phyloP scores from a whole-genome alignment of 2,888 invertebrate species.

The Rotaria macrura region DNA sequence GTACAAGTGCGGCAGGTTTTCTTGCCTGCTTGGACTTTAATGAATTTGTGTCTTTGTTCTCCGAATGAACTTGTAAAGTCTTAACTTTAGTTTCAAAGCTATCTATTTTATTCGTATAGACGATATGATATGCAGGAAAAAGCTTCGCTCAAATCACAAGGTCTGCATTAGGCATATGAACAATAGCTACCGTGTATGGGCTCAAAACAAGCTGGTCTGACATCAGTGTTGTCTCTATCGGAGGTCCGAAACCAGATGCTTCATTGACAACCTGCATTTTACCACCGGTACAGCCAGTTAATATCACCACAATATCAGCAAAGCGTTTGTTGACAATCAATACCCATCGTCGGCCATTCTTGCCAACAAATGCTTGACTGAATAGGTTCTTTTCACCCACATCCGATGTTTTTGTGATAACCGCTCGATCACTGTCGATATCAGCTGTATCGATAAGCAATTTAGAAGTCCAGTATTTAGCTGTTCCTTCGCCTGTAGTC shows the following conservation, averaged over 20 bases:
- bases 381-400: not conserved
- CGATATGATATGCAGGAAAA: too few relatives aligned
- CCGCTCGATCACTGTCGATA: not conserved
- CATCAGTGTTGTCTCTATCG: not conserved
- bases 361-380: not conserved
- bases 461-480: not conserved
- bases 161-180: not conserved
- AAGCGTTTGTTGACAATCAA: not conserved
- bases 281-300: not conserved
- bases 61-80: too few relatives aligned
- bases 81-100: too few relatives aligned
- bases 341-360: not conserved
- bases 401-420: not conserved
- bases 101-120: too few relatives aligned
- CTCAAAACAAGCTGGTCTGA: not conserved
- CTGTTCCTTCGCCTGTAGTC: slow-evolving; percentile 5
- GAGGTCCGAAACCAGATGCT: not conserved
- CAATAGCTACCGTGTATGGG: not conserved
- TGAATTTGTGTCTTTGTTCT: too few relatives aligned
- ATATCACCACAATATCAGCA: not conserved
- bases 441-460: not conserved
- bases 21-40: too few relatives aligned
- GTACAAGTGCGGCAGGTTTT: too few relatives aligned
- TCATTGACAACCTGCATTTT: not conserved
- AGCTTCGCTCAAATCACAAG: too few relatives aligned